Base-by-base conservation (phyloP, 2,797 vertebrate genomes). In the Nannoperca australis region DNA sequence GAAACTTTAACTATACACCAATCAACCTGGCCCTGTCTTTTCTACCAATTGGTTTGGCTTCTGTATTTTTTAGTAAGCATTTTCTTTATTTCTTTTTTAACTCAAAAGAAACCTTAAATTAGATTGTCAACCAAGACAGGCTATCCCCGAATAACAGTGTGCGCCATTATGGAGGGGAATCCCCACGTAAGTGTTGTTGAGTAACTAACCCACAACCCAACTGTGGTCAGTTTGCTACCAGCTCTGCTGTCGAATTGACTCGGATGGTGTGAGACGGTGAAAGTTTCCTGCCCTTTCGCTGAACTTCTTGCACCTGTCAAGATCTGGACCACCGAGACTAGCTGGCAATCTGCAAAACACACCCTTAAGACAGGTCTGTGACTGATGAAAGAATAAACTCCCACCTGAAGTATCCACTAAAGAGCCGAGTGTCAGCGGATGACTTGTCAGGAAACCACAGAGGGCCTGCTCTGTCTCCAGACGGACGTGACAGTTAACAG, bases 1-100 rank as follows among this genome's bases (percentile, higher is more conserved):
- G 93, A 95, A 95, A 95, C 82, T 82, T 92, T 93, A 94, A 94
- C 92, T 92, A 85, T 85, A 89, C 90, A 91, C 85, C 88, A 92
- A 91, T 92, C 91, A 91, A 90, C 92, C 83, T 91, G 84, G 70
- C 44, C 34, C 63, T 78, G 66, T 70, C 88, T 76, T 83, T 91
- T 84, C 75, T 82, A 86, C 68, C 70, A 87, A 85, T 90, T 77
- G 76, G 81, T 89, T 89, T 88, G 78, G 91, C 86, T 88, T 90
- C 86, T 82, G 87, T 73, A 85, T 76, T 82, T 86, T 90, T 89
- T 62, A 73, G 82, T 84, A 85, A 83, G 88, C 80, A 75, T 70
- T 62, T 22, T 83, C 83, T 75, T 59, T 38, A 1, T 65, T 38
- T 6, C 62, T 73, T 69, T 79, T 80, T 68, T 32, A 36, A 70